Percentiles rank a stretch among this genome's conserved stretches.
Evolutionary conservation across 92 coral and sea anemone species (phyloP).

Genomic region (Zoanthus gigantus): DNA sequence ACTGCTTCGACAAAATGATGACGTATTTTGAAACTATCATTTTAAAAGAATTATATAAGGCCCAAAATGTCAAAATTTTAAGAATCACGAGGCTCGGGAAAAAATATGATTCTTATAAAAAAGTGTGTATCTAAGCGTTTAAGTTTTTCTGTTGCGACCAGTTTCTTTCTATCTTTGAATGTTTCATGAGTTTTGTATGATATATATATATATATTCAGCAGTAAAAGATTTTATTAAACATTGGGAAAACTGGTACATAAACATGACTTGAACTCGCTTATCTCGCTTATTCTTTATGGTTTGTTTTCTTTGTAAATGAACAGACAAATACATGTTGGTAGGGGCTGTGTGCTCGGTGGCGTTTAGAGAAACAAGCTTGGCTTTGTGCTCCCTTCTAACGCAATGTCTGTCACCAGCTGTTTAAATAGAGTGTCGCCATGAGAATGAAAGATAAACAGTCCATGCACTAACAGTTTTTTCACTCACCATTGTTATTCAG

Average conservation of each 20-base stretch:
- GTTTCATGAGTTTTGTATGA: too few species aligned
- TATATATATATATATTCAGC: background rate
- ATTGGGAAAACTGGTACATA: constrained; percentile 3
- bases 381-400: constrained; percentile 26
- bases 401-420: constrained; percentile 30
- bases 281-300: background rate
- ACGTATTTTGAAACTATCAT: too few species aligned
- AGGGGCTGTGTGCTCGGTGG: background rate
- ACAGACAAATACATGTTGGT: background rate
- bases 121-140: too few species aligned
- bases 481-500: background rate
- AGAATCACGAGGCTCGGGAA: too few species aligned
- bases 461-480: background rate
- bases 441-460: background rate
- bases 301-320: constrained; percentile 7
- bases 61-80: too few species aligned
- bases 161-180: too few species aligned
- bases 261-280: background rate
- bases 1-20: too few species aligned
- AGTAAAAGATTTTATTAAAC: background rate
- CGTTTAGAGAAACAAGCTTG: background rate
- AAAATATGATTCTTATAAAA: too few species aligned
- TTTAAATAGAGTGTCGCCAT: background rate
- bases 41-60: too few species aligned
- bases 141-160: too few species aligned